Base-by-base conservation (phyloP, 2,888 invertebrate species). In the Acanthosepion pharaonis region DNA sequence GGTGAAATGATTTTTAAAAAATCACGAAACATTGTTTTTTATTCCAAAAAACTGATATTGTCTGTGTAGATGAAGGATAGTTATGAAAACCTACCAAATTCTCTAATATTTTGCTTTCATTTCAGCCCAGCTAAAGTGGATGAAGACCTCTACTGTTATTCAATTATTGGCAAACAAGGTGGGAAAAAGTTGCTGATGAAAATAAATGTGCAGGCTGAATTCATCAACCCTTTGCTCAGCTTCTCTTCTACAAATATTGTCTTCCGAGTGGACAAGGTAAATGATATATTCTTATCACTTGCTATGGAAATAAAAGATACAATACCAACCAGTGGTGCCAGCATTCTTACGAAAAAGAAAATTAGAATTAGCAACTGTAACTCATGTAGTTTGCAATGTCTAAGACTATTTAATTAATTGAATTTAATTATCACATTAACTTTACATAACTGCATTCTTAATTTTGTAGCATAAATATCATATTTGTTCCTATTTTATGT, bases 171-270 rank as follows among this genome's bases (percentile, higher is more conserved):
- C 15, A 96, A 97, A 78, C 96, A 97, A 94, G 97, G 97, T 28
- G 97, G 97, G n/a, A 97, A 97, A 95, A 97, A 97, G 95, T 96
- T 97, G 92, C 97, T 97, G 95, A 97, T 97, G 96, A 97, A 96
- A 95, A 96, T 97, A 59, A 96, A 97, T 94, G 95, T 97, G n/a
- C 95, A 96, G 64, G 97, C 97, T 51, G 97, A 97, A 94, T 97
- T 97, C 95, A 97, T 97, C 96, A 97, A 96, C 94, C 97, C 97
- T 4, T 96, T 97, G n/a, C 96, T 97, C 9, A 97, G 97, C 95
- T 97, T 97, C 96, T 97, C 97, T 33, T 96, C 96, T 91, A 96
- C 97, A 92, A 96, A 96, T 95, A 95, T 97, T 91, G 96, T 96
- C 96, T 97, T 97, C 96, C 96, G 97, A 94, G 96, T 97, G 0